Base-by-base conservation (phyloP, 2,888 invertebrate species). In the Abscondita cerata region DNA sequence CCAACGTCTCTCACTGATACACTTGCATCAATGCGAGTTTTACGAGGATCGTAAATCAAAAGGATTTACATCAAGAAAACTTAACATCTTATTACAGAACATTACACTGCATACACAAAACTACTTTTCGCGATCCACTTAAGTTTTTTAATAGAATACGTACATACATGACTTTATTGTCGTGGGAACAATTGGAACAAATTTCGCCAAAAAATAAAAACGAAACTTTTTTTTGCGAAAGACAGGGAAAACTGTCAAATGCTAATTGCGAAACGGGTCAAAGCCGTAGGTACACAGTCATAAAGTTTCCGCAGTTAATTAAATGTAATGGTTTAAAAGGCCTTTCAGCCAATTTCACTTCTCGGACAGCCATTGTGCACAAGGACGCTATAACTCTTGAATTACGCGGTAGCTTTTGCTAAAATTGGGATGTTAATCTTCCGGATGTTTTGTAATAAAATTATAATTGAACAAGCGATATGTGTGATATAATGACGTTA, bases 311-410 rank as follows among this genome's bases (percentile, higher is more conserved):
- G 62, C 72, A 72, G 70, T 75, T 75, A 74, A 75, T 75, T 75
- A 74, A 75, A 75, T 70, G 70, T 73, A 75, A 74, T 73, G 72
- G 71, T 66, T 73, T 68, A 72, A 74, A 73, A 72, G 71, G 73
- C 70, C 70, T 75, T 74, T 74, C 72, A 70, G 71, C 68, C 71
- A 73, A 72, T 73, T 73, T 71, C 70, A 70, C 72, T 71, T 72
- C 71, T 59, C 65, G 67, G 67, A 62, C 66, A 62, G 63, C 64
- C 63, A 69, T 69, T 69, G 69, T 69, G 64, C 59, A 59, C 68
- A 66, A 67, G 65, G 67, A 65, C 63, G 65, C 68, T 40, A 65
- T 66, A 66, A 68, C 63, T 66, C 66, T 62, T 65, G 66, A 66
- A 68, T 68, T 66, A 68, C 65, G 62, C 59, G 57, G 60, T 53